Conservation (phyloP, 2,113 vertebrate genomes). For the Ceyx margarethae region DNA sequence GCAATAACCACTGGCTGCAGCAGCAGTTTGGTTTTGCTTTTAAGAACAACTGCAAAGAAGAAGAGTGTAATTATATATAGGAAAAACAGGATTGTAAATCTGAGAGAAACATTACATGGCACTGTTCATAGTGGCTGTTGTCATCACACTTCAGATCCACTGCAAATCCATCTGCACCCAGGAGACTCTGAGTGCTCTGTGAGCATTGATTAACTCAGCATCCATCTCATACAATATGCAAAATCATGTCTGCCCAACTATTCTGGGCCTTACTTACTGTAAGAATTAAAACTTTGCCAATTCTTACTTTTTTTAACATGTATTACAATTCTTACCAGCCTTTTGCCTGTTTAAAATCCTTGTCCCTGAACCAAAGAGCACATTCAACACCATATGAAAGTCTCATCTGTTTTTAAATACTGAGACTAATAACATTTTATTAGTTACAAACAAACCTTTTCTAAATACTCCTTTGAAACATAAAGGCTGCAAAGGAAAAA, state of each 20-base stretch:
- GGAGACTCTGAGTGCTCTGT: background rate
- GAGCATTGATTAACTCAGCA: conserved; percentile 7
- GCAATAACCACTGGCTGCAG: conserved; percentile 4
- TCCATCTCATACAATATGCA: background rate
- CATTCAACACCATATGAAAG: background rate
- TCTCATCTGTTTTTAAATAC: background rate
- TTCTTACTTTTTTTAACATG: background rate
- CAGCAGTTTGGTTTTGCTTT: background rate
- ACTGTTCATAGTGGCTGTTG: background rate
- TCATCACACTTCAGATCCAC: background rate
- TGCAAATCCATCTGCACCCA: background rate
- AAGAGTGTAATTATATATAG: background rate
- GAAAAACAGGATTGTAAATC: background rate
- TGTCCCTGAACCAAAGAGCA: background rate
- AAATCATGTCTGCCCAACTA: background rate
- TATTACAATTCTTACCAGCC: background rate
- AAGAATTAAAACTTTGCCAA: background rate
- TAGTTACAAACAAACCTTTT: background rate
- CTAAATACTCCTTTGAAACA: conserved; percentile 7
- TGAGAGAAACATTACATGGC: background rate
- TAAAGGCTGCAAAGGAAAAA: background rate
- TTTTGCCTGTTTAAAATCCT: background rate
- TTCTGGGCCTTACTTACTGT: background rate
- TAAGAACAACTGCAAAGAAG: background rate
- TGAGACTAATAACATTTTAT: background rate